These are phyloP conservation scores for Rhea americana DNA, from an alignment of 2,113 vertebrate genomes.

Conservation along the genomic window DNA sequence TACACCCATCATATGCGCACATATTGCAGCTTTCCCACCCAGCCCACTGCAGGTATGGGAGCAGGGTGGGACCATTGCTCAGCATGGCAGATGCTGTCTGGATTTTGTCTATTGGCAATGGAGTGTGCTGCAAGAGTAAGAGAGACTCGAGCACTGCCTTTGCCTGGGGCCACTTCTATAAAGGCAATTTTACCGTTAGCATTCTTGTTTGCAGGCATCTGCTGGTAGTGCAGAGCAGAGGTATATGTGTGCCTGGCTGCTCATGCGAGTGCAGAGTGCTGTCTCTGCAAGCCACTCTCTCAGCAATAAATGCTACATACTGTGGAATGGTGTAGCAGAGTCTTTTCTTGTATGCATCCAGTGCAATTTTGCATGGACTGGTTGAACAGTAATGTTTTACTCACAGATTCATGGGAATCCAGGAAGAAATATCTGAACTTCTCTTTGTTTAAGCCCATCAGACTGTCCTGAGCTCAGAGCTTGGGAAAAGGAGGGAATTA, in stretches of 20 bases:
- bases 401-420: not conserved
- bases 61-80: not conserved
- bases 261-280: not conserved
- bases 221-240: not conserved
- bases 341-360: not conserved
- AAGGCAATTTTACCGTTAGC: not conserved
- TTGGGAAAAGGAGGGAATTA: not conserved
- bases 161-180: accelerated
- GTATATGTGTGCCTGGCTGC: not conserved
- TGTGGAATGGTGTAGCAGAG: accelerated
- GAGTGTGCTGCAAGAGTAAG: not conserved
- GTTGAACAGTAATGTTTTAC: not conserved
- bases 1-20: constrained; percentile 40
- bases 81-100: not conserved
- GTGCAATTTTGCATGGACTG: not conserved
- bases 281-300: accelerated
- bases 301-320: not conserved
- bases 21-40: not conserved
- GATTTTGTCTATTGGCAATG: not conserved
- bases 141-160: not conserved
- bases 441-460: not conserved
- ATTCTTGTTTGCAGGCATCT: not conserved
- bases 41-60: not conserved
- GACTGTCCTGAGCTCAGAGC: not conserved
- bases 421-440: not conserved